These are phyloP conservation scores for Cherax quadricarinatus DNA, from an alignment of 1,140 invertebrate genomes.

Conservation along the genomic window DNA sequence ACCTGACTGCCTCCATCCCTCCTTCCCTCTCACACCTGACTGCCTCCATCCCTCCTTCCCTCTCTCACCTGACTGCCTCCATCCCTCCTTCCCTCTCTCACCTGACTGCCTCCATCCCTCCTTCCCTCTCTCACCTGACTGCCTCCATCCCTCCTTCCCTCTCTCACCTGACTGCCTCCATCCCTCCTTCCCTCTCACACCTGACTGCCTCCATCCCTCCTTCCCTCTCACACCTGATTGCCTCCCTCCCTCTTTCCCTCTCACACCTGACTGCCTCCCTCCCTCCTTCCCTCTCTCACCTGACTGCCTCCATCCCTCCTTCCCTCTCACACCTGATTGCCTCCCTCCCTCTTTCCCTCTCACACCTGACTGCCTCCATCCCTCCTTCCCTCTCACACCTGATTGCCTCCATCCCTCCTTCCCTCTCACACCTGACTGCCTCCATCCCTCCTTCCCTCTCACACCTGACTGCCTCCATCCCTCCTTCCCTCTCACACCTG, in stretches of 20 bases:
- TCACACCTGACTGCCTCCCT: not conserved
- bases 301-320: not conserved
- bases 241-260: no score
- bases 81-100: no score
- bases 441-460: no score
- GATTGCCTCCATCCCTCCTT: no score
- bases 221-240: not conserved
- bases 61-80: not conserved
- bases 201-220: not conserved
- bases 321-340: not conserved
- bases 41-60: not conserved
- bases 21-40: not conserved
- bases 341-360: no score
- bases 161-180: no score
- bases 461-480: no score
- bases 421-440: no score
- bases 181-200: not conserved
- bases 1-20: not conserved
- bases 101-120: no score
- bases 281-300: not conserved
- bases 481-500: no score
- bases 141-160: no score
- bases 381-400: not conserved
- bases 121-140: not conserved
- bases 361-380: no score